Conservation (phyloP, 2,113 vertebrate genomes). For the Ailurus styani region DNA sequence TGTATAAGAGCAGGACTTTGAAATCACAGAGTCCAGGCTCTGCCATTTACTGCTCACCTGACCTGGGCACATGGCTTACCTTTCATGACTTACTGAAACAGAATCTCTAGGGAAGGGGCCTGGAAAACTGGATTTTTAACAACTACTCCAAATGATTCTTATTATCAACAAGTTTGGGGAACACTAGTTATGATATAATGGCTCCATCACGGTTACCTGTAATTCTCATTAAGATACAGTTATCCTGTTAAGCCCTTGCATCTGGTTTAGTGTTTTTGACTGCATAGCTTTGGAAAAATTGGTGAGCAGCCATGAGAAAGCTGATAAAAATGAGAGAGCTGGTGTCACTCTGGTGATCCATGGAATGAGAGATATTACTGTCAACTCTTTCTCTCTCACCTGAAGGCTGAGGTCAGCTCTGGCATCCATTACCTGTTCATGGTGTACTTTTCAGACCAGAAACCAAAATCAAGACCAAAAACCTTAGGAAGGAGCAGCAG, state of each 20-base stretch:
- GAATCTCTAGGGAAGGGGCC: neutral
- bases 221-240: neutral
- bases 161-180: neutral
- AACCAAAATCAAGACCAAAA: neutral
- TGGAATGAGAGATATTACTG: neutral
- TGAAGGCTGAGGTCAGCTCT: neutral
- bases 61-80: neutral
- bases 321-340: neutral
- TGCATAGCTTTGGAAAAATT: neutral
- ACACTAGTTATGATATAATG: neutral
- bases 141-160: neutral
- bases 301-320: neutral
- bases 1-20: neutral
- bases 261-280: neutral
- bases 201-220: neutral
- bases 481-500: neutral
- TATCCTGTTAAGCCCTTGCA: neutral
- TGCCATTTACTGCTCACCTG: neutral
- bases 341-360: neutral
- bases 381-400: neutral
- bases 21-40: neutral
- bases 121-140: neutral
- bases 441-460: neutral
- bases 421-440: neutral
- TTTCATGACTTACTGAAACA: neutral